A percentile compares a stretch with the other conserved stretches of the same genome.
These are phyloP conservation scores for Mormyrops boulengeri DNA, from an alignment of 2,797 vertebrate species.

Conservation along the genomic window DNA sequence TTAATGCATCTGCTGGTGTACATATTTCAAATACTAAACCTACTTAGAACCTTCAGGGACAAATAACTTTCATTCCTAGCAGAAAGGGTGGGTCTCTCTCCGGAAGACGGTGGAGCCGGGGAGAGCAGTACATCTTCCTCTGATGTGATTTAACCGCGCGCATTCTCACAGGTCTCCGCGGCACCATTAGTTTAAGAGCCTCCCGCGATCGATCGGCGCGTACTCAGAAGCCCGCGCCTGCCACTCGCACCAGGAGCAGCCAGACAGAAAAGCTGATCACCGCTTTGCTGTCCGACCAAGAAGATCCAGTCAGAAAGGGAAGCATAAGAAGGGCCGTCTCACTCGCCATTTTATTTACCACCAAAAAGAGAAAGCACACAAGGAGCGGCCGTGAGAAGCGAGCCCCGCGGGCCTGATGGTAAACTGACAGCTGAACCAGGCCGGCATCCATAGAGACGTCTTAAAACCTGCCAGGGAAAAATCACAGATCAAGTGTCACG, in stretches of 20 bases:
- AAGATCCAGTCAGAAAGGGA: background rate
- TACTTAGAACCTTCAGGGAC: background rate
- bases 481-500: constrained; percentile 56
- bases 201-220: background rate
- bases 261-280: background rate
- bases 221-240: background rate
- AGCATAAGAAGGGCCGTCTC: background rate
- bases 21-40: background rate
- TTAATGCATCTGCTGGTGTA: background rate
- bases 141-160: constrained; percentile 12
- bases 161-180: background rate
- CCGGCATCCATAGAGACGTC: background rate
- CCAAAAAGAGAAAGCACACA: background rate
- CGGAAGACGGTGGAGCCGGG: background rate
- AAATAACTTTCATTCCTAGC: background rate
- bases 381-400: background rate
- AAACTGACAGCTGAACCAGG: background rate
- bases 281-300: background rate
- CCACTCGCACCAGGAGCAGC: background rate
- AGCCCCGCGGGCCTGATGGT: background rate
- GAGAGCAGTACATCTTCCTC: background rate
- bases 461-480: background rate
- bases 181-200: background rate
- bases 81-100: background rate
- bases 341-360: background rate